phyloP scores from a whole-genome alignment of 2,888 invertebrate genomes.

The Formica aserva region DNA sequence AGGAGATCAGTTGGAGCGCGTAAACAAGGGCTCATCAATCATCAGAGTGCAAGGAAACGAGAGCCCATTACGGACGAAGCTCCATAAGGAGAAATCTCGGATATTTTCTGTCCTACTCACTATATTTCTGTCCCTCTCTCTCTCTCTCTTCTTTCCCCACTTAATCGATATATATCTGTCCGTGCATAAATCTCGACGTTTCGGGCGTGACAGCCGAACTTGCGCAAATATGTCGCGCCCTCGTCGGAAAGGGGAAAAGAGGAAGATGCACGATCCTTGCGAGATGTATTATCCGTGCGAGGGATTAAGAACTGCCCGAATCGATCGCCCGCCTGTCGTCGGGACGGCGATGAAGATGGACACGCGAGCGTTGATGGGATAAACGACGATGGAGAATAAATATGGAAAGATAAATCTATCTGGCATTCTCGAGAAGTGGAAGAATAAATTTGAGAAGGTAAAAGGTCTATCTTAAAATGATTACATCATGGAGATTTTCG shows the following conservation, averaged over 20 bases:
- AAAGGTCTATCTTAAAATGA: neutral
- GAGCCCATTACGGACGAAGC: slow-evolving; percentile 59
- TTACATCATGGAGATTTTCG: neutral
- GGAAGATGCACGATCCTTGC: slow-evolving; percentile 63
- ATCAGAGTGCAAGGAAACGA: slow-evolving; percentile 72
- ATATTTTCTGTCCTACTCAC: slow-evolving; percentile 63
- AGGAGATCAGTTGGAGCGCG: slow-evolving; percentile 66
- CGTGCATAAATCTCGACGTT: slow-evolving; percentile 71
- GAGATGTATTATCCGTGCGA: slow-evolving; percentile 62
- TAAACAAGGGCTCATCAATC: slow-evolving; percentile 78
- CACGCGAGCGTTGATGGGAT: slow-evolving; percentile 40
- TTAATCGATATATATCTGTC: slow-evolving; percentile 28
- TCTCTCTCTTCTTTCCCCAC: neutral
- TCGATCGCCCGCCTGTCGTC: slow-evolving; percentile 41
- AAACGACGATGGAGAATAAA: slow-evolving; percentile 39
- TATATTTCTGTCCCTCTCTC: slow-evolving; percentile 26
- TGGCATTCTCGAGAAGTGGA: slow-evolving; percentile 15
- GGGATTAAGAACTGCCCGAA: slow-evolving; percentile 51
- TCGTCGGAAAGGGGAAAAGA: slow-evolving; percentile 36
- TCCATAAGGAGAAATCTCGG: slow-evolving; percentile 57
- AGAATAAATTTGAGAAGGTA: slow-evolving; percentile 43
- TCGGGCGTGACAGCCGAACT: slow-evolving; percentile 60
- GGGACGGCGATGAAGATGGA: slow-evolving; percentile 48
- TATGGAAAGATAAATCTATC: slow-evolving; percentile 51
- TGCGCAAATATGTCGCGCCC: slow-evolving; percentile 70